phyloP scores from a whole-genome alignment of 1,140 invertebrate genomes.

The Maconellicoccus hirsutus region DNA sequence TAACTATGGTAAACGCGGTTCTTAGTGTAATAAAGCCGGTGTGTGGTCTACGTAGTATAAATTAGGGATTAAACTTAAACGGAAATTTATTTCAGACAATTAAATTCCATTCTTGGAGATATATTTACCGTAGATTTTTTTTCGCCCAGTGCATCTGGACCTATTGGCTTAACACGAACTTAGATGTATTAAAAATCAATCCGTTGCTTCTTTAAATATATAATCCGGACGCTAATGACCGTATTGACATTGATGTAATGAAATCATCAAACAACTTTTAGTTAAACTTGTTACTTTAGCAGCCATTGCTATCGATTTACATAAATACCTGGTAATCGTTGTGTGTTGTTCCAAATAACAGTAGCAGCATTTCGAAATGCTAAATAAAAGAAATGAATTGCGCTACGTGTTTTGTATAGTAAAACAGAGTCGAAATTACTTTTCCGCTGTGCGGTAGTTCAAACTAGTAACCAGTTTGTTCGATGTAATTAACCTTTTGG shows the following conservation, averaged over 20 bases:
- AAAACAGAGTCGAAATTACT: not conserved
- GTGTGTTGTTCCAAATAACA: not conserved
- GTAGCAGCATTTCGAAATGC: not conserved
- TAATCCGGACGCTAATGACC: conserved; percentile 2
- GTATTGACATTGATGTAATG: conserved; percentile 9
- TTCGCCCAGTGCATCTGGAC: too few species aligned
- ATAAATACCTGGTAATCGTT: not conserved
- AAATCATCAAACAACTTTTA: conserved; percentile 9
- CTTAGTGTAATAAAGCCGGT: not conserved
- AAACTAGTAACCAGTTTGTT: not conserved
- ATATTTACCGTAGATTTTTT: too few species aligned
- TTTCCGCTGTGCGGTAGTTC: not conserved
- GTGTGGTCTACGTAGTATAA: not conserved
- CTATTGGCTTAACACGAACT: not conserved
- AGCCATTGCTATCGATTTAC: not conserved
- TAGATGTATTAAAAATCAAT: conserved; percentile 10
- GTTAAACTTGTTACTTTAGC: not conserved
- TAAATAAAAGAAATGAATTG: not conserved
- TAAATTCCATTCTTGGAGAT: not conserved
- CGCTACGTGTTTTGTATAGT: not conserved
- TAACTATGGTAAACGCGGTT: not conserved
- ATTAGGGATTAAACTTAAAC: conserved; percentile 5
- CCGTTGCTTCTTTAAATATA: not conserved
- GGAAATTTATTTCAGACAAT: conserved; percentile 4
- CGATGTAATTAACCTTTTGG: not conserved